Conservation (phyloP, 2,888 invertebrate genomes). For the Drymonia ruficornis region DNA sequence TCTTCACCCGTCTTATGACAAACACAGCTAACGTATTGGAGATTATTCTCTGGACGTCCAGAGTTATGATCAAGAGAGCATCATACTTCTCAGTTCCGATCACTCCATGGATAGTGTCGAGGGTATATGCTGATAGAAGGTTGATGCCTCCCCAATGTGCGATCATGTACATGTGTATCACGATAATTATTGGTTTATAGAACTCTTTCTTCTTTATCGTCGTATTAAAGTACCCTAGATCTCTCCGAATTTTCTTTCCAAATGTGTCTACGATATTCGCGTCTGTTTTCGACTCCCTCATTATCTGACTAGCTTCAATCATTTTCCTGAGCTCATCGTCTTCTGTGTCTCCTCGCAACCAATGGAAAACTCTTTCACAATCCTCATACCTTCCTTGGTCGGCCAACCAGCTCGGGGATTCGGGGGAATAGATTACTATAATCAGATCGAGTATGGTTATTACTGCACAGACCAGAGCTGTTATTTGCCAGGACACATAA, state of each 20-base stretch:
- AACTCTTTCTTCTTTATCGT: constrained; percentile 47
- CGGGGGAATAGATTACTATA: constrained; percentile 66
- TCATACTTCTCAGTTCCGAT: constrained; percentile 34
- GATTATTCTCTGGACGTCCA: constrained; percentile 44
- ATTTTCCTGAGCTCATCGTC: constrained; percentile 56
- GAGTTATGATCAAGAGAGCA: constrained; percentile 33
- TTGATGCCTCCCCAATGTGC: constrained; percentile 48
- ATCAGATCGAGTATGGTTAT: constrained; percentile 67
- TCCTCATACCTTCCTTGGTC: constrained; percentile 76
- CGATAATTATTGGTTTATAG: constrained; percentile 51
- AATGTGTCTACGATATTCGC: neutral
- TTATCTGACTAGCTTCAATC: constrained; percentile 18
- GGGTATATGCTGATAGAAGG: constrained; percentile 41
- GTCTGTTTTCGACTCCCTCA: neutral
- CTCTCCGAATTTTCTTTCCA: constrained; percentile 4
- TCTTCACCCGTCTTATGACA: constrained; percentile 41
- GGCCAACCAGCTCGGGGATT: constrained; percentile 86
- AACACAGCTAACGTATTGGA: constrained; percentile 41
- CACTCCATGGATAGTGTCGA: constrained; percentile 36
- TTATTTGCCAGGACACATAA: constrained; percentile 78
- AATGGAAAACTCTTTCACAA: constrained; percentile 77
- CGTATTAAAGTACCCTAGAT: constrained; percentile 2
- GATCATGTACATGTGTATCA: constrained; percentile 47
- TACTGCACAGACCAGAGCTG: constrained; percentile 69
- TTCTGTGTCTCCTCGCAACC: constrained; percentile 74